Evolutionary conservation across 2,113 vertebrate species (phyloP).

Genomic region (Phrynosoma blainvillii): DNA sequence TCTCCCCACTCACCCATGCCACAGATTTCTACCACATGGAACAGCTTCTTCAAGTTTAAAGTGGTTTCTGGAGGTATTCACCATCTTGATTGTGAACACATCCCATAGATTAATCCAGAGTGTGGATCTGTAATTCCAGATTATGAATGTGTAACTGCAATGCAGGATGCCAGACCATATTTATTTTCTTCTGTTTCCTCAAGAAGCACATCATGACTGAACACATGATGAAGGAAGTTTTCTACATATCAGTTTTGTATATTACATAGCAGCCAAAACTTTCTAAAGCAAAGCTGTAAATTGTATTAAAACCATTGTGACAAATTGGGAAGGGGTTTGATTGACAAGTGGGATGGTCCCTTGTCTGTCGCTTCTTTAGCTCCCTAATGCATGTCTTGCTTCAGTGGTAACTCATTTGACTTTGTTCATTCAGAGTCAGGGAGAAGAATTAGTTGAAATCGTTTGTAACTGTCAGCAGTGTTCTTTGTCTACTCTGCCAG

Average conservation of each 20-base stretch:
- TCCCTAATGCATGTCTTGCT: constrained; percentile 4
- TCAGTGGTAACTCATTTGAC: constrained; percentile 21
- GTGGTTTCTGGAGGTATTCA: no score
- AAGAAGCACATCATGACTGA: neutral
- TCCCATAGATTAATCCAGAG: no score
- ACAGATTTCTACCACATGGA: no score
- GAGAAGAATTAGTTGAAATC: constrained; percentile 37
- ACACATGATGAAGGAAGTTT: neutral
- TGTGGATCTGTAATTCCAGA: no score
- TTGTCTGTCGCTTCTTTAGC: neutral
- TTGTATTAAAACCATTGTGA: neutral
- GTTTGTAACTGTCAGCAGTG: constrained; percentile 23
- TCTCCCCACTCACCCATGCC: no score
- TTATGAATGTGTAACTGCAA: no score
- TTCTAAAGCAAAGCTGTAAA: neutral
- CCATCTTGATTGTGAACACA: no score
- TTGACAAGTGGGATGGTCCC: neutral
- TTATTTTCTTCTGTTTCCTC: neutral
- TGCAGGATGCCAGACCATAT: neutral
- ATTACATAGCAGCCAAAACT: neutral
- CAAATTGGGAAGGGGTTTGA: neutral
- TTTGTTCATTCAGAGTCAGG: constrained; percentile 6
- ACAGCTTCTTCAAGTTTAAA: no score
- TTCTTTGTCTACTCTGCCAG: constrained; percentile 36
- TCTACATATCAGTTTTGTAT: neutral